Evolutionary conservation across 2,888 invertebrate genomes (phyloP).

Genomic region (Branchellion lobata): DNA sequence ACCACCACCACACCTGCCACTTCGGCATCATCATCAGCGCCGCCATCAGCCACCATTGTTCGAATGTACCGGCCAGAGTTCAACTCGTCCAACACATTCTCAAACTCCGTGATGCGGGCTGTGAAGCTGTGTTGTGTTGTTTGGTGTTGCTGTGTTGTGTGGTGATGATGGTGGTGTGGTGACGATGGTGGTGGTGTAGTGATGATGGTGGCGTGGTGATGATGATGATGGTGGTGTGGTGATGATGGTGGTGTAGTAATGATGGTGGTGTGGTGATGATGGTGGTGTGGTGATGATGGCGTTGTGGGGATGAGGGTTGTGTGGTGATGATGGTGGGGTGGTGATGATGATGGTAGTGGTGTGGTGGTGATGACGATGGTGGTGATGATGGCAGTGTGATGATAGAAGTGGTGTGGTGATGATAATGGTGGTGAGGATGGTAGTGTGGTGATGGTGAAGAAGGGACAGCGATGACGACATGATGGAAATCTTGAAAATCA

Average conservation of each 20-base stretch:
- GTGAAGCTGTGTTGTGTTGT: constrained; percentile 70
- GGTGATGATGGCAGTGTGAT: background rate
- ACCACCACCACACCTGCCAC: background rate
- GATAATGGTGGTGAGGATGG: background rate
- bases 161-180: background rate
- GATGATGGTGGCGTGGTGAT: background rate
- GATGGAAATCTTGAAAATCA: no score
- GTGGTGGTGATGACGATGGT: no score
- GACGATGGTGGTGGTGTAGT: background rate
- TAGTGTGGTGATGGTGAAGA: background rate
- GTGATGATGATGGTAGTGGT: background rate
- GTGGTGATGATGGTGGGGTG: background rate
- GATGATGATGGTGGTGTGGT: background rate
- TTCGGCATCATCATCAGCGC: constrained; percentile 20
- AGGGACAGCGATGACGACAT: no score
- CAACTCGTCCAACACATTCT: constrained; percentile 75
- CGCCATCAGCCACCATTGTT: constrained; percentile 68
- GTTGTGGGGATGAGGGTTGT: background rate
- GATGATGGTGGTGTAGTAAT: background rate
- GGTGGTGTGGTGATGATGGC: no score
- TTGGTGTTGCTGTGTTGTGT: background rate
- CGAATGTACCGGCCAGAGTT: constrained; percentile 70
- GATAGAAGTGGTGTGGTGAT: background rate
- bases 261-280: background rate
- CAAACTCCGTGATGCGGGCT: constrained; percentile 83